Base-by-base conservation (phyloP, 2,888 invertebrate species). In the Lithophane ornitopus region DNA sequence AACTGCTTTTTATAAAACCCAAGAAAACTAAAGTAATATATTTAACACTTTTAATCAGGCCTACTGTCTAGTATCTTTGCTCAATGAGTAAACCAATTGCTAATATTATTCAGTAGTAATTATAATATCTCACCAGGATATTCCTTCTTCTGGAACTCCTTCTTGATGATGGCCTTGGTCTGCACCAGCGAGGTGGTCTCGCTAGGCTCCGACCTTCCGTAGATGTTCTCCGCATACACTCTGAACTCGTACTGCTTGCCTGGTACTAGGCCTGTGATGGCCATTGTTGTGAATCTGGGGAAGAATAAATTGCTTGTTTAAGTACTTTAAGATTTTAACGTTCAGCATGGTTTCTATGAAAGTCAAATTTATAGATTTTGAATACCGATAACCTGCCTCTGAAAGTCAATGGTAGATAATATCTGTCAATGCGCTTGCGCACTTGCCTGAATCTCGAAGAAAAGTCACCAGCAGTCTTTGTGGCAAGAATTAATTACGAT, bases 161-260 rank as follows among this genome's bases (percentile, higher is more conserved):
- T 98, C 97, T 98, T 98, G 90, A 97, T 97, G 49, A 98, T 97
- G 56, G 98, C 98, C 95, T 98, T 98, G 79, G 98, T 99, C 81
- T 98, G 98, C 12, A 99, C 97, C 61, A 99, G 94, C 7, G 98
- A 97, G 70, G 99, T 99, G 0, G 98, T 97, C 77, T 99, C 99
- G 87, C 99, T 99, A 0, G 99, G 98, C 89, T 99, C 99, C 28
- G 99, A 99, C 66, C 99, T 97, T 7, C 99, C 99, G 94, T 99
- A 99, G 83, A 99, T 98, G 94, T 99, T 99, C 96, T 99, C 99
- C 1, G 99, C 99, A 93, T 98, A 98, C 12, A 99, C 98, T 82
- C 99, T 97, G 97, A 99, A 99, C 94, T 99, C 99, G 95, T 99
- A 99, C 93, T 99, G 98, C 89, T 99, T 99, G 88, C 98, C 99